Evolutionary conservation across 1,140 invertebrate genomes (phyloP).

Genomic region (Listronotus oregonensis): DNA sequence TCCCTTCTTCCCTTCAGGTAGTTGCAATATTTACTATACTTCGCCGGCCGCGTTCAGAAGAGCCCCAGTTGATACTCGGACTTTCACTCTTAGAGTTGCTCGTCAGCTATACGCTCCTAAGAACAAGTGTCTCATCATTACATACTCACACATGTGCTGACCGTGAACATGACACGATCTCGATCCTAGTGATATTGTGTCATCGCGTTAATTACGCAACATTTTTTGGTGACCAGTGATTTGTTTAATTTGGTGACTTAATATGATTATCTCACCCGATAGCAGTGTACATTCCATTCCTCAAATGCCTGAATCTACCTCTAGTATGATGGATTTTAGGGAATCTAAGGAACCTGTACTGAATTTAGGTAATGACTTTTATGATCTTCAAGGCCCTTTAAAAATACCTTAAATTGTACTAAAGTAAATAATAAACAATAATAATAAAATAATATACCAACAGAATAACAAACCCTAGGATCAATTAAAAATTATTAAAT

Average conservation of each 20-base stretch:
- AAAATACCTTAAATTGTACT: too few species aligned
- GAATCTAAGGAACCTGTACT: conserved; percentile 50
- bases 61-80: conserved; percentile 53
- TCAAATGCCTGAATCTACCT: conserved; percentile 48
- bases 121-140: conserved; percentile 20
- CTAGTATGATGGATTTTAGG: conserved; percentile 38
- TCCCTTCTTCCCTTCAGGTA: conserved; percentile 55
- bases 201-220: neutral
- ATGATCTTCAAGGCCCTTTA: neutral
- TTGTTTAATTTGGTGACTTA: conserved; percentile 13
- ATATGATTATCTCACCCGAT: conserved; percentile 55
- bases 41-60: conserved; percentile 38
- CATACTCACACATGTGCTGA: conserved; percentile 17
- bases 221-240: conserved; percentile 14
- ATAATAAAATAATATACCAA: too few species aligned
- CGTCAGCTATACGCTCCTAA: conserved; percentile 23
- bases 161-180: conserved; percentile 29
- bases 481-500: too few species aligned
- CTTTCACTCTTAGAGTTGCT: conserved; percentile 54
- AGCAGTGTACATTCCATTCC: conserved; percentile 47
- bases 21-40: conserved; percentile 56
- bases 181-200: conserved; percentile 6
- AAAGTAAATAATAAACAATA: too few species aligned
- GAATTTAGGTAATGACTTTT: conserved; percentile 50
- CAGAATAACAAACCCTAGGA: too few species aligned